phyloP scores from a whole-genome alignment of 2,888 invertebrate genomes.

The Megaustenia siamemsis region DNA sequence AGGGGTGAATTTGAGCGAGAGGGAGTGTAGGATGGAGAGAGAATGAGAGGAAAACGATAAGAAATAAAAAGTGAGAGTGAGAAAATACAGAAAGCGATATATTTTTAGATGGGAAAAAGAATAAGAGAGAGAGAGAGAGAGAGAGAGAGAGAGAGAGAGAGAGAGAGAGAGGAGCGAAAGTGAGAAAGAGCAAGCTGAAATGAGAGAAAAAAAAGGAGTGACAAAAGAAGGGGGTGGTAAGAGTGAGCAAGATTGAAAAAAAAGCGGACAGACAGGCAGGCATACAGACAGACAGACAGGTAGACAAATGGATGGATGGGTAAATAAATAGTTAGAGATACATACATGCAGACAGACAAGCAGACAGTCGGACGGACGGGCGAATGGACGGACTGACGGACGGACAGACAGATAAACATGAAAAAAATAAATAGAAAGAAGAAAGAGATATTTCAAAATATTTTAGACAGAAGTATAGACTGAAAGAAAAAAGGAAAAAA shows the following conservation, averaged over 20 bases:
- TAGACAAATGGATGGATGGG: too few species aligned
- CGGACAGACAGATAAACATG: background rate
- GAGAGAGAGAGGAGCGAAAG: too few species aligned
- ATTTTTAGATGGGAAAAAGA: too few species aligned
- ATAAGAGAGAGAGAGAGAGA: conserved; percentile 18
- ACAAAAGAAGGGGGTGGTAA: background rate
- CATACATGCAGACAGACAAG: too few species aligned
- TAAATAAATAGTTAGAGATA: too few species aligned
- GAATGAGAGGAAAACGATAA: background rate
- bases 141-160: conserved; percentile 27
- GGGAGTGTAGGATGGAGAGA: too few species aligned
- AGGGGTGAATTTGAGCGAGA: background rate
- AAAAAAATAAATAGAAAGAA: background rate
- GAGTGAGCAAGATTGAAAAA: background rate
- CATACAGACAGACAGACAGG: too few species aligned
- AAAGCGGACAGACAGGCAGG: too few species aligned
- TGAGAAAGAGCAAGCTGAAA: background rate
- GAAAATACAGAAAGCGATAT: too few species aligned
- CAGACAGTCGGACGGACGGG: too few species aligned
- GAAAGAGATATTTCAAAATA: background rate
- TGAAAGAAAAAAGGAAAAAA: background rate
- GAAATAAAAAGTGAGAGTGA: too few species aligned
- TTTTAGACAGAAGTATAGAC: background rate
- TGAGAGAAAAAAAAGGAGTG: conserved; percentile 12
- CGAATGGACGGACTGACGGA: too few species aligned